phyloP scores from a whole-genome alignment of 2,113 vertebrate species.

The Nettapus auritus region DNA sequence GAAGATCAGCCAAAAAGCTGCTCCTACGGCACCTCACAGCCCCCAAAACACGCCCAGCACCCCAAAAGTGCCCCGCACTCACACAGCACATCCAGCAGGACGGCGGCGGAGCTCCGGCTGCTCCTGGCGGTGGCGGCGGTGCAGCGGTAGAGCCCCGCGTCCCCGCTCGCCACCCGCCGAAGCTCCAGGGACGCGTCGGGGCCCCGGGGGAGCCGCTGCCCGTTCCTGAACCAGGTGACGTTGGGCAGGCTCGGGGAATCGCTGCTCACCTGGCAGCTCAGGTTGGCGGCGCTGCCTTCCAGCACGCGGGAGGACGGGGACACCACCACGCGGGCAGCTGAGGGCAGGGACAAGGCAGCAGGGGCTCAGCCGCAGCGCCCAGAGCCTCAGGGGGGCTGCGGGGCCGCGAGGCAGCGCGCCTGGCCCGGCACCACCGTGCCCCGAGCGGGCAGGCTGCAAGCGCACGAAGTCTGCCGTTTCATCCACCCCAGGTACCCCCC shows the following conservation, averaged over 20 bases:
- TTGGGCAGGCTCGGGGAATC: background rate
- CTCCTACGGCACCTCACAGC: too few species aligned
- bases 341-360: background rate
- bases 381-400: too few species aligned
- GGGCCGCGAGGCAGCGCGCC: too few species aligned
- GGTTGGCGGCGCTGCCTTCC: constrained; percentile 35
- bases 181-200: background rate
- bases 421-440: too few species aligned
- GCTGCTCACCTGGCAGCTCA: constrained; percentile 50
- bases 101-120: background rate
- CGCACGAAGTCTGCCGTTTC: too few species aligned
- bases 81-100: constrained; percentile 62
- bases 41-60: too few species aligned
- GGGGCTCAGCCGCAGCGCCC: too few species aligned
- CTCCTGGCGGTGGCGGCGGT: rapidly evolving
- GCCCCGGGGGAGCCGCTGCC: background rate
- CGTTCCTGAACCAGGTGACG: constrained; percentile 58
- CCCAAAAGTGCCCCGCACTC: background rate
- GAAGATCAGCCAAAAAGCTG: too few species aligned
- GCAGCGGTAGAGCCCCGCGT: constrained; percentile 51
- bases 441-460: too few species aligned
- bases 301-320: background rate
- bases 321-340: constrained; percentile 16
- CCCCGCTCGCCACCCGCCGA: background rate
- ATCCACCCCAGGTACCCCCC: background rate